Percentiles rank a stretch among this genome's conserved stretches.
phyloP scores from a whole-genome alignment of 2,797 vertebrate species.

The Bradypodion pumilum region DNA sequence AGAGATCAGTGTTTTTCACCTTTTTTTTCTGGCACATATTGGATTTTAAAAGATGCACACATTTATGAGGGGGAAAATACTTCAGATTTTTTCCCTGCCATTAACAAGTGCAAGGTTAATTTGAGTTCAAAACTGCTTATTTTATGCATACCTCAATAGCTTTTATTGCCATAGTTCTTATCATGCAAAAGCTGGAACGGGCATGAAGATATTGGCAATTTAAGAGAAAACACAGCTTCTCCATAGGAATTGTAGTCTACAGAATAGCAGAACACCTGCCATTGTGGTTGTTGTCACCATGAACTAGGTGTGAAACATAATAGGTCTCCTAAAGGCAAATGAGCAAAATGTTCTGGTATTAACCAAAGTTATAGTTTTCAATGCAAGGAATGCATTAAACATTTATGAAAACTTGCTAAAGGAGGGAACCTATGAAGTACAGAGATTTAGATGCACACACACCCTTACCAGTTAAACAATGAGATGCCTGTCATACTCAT shows the following conservation, averaged over 20 bases:
- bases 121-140: constrained; percentile 53
- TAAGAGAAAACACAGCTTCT: constrained; percentile 46
- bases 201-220: constrained; percentile 46
- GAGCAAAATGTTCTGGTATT: constrained; percentile 34
- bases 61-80: neutral
- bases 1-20: neutral
- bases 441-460: constrained; percentile 35
- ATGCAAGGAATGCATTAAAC: constrained; percentile 20
- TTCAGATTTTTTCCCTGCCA: constrained; percentile 41
- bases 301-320: constrained; percentile 43
- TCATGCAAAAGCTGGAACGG: constrained; percentile 56
- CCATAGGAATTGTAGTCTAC: constrained; percentile 53
- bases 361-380: neutral
- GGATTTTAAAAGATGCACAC: neutral
- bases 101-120: constrained; percentile 43
- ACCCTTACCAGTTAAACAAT: constrained; percentile 32
- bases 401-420: constrained; percentile 33
- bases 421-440: constrained; percentile 47
- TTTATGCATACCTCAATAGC: constrained; percentile 53
- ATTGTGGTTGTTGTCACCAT: constrained; percentile 46
- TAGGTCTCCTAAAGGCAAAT: constrained; percentile 34
- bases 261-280: constrained; percentile 46
- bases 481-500: neutral
- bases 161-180: constrained; percentile 67
- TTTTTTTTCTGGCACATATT: neutral